phyloP scores from a whole-genome alignment of 2,888 invertebrate genomes.

The Melipona bicolor region DNA sequence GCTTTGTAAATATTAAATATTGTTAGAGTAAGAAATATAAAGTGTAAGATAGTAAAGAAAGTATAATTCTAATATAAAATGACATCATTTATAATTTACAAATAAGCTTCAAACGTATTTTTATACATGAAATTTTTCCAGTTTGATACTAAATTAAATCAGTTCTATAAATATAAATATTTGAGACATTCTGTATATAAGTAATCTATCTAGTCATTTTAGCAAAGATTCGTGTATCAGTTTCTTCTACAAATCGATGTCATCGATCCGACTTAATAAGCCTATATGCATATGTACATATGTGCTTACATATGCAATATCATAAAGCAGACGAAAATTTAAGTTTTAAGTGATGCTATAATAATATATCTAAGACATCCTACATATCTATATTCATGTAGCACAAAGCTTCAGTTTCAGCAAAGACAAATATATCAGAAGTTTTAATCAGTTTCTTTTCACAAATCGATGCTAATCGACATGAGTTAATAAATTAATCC shows the following conservation, averaged over 20 bases:
- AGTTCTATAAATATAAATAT: background rate
- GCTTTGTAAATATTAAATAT: background rate
- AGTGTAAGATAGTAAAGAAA: background rate
- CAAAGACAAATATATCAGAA: background rate
- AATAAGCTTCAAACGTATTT: background rate
- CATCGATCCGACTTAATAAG: background rate
- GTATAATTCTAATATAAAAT: background rate
- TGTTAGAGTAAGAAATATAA: background rate
- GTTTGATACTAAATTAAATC: background rate
- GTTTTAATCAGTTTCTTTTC: slow-evolving; percentile 12
- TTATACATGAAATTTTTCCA: background rate
- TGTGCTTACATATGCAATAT: background rate
- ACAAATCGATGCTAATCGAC: background rate
- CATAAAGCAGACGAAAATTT: background rate
- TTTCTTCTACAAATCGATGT: background rate
- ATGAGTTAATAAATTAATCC: background rate
- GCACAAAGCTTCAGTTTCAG: too few relatives aligned
- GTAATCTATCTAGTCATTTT: background rate
- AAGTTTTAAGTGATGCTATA: background rate
- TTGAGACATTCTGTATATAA: background rate
- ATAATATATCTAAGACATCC: too few relatives aligned
- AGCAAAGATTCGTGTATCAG: background rate
- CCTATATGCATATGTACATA: background rate
- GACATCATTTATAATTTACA: background rate
- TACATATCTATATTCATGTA: too few relatives aligned